These are phyloP conservation scores for Anguilla pacifica DNA, from an alignment of 2,797 vertebrate genomes.

Conservation along the genomic window DNA sequence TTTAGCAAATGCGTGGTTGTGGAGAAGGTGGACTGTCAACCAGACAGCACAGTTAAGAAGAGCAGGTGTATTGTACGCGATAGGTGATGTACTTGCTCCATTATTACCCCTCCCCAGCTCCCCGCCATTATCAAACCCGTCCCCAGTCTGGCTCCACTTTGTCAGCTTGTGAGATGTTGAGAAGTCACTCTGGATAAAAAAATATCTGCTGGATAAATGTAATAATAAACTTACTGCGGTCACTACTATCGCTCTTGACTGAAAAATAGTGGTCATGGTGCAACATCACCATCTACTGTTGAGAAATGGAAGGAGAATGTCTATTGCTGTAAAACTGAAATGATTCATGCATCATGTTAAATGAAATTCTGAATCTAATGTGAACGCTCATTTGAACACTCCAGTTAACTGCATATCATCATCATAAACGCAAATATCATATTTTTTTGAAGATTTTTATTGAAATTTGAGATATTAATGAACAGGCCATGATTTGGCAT, in stretches of 20 bases:
- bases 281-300: conserved; percentile 13
- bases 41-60: too few relatives aligned
- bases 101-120: too few relatives aligned
- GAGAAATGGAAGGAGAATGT: neutral
- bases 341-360: neutral
- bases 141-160: neutral
- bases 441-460: neutral
- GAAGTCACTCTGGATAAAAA: too few relatives aligned
- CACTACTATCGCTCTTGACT: neutral
- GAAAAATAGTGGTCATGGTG: neutral
- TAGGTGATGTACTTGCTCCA: too few relatives aligned
- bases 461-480: neutral
- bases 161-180: too few relatives aligned
- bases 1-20: too few relatives aligned
- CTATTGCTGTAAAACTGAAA: neutral
- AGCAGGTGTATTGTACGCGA: too few relatives aligned
- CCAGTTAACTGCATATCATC: neutral
- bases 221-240: neutral
- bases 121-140: too few relatives aligned
- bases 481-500: neutral
- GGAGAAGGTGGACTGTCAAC: too few relatives aligned
- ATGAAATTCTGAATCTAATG: neutral
- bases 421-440: neutral
- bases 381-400: neutral
- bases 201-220: neutral